Evolutionary conservation across 2,113 vertebrate genomes (phyloP), one percentile per base, ranked within the genome.

Genomic region (Brevimyrus niger): DNA sequence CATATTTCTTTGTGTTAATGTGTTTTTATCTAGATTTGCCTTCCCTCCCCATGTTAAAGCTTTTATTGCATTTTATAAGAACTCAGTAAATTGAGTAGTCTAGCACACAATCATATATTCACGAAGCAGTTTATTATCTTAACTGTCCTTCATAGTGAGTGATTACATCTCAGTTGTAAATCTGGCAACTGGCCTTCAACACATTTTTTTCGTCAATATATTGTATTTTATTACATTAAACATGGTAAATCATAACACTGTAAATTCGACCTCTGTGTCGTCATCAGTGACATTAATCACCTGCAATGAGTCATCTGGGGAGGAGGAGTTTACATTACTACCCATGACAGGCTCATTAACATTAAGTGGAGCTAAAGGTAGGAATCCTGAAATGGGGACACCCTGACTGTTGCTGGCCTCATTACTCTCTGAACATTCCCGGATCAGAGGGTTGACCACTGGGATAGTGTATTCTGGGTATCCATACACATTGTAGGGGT

Each of bases 401-500:
- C 27, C n/a, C 10, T 69, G n/a, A 27, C 10, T 69, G 76, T 88
- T 92, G 94, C 92, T 94, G 95, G 90, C 91, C 95, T 65, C 89
- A 91, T 42, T 95, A 94, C 91, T 95, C 94, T 73, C 92, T 94
- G 91, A 92, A 94, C 3, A 27, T 27, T 69, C 61, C 61, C 1
- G 10, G 90, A 93, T 91, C 82, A 93, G 92, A 91, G 89, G 92
- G 91, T 94, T 94, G 76, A 94, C 92, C 91, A 93, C 88, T 53
- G 94, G 93, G 91, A 92, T 94, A 90, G 92, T 91, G 92, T 92
- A 93, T 89, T 95, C 93, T 48, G 92, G 92, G 50, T 92, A 95
- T 89, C 88, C 92, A 92, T 94, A 95, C 0, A 94, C 92, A 92
- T 96, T 94, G 2, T 87, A 92, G 89, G 93, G 94, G 89, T 96